Conservation (phyloP, 2,888 invertebrate species). For the Linnaemya vulpina region DNA sequence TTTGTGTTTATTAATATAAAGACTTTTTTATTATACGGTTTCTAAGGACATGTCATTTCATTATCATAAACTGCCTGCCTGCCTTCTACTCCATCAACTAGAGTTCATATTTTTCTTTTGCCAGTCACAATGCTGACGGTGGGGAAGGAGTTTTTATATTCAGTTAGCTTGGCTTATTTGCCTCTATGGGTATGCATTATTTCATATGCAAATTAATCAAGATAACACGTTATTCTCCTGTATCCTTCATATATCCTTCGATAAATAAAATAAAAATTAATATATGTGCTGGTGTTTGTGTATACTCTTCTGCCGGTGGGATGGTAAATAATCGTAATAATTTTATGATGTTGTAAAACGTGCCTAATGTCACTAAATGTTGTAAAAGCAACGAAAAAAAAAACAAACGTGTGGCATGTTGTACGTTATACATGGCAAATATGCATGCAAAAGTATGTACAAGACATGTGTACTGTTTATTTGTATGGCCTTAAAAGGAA, state of each 20-base stretch:
- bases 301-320: constrained; percentile 19
- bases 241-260: constrained; percentile 63
- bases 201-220: constrained; percentile 81
- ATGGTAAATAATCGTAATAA: constrained; percentile 70
- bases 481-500: constrained; percentile 63
- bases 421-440: constrained; percentile 36
- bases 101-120: not conserved
- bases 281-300: not conserved
- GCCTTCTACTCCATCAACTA: constrained; percentile 44
- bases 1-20: constrained; percentile 3
- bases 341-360: constrained; percentile 72
- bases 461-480: not conserved
- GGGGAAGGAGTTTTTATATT: not conserved
- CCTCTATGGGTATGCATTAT: constrained; percentile 69
- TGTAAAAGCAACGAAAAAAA: not conserved
- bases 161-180: constrained; percentile 18
- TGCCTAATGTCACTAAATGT: constrained; percentile 70
- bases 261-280: constrained; percentile 41
- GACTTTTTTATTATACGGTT: constrained; percentile 30
- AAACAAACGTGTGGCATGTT: constrained; percentile 34
- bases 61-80: constrained; percentile 55
- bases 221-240: constrained; percentile 74
- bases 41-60: constrained; percentile 67
- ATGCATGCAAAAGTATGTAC: constrained; percentile 59
- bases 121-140: not conserved